phyloP scores from a whole-genome alignment of 2,888 invertebrate species.

The Conistra vaccinii region DNA sequence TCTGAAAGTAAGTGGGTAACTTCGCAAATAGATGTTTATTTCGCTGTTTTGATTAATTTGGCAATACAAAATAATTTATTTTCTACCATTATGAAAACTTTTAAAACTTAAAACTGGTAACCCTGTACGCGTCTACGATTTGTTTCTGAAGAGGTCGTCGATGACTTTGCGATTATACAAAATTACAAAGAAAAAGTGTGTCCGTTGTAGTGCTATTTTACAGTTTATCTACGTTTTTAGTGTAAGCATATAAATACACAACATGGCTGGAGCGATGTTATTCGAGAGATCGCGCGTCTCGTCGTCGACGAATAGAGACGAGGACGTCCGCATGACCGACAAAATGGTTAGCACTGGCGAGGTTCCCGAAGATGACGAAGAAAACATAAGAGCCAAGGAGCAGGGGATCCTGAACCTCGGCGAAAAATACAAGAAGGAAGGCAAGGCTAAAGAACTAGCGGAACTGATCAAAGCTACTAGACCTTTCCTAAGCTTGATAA shows the following conservation, averaged over 20 bases:
- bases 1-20: too few relatives aligned
- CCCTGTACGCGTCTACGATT: slow-evolving; percentile 88
- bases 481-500: slow-evolving; percentile 98
- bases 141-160: slow-evolving; percentile 89
- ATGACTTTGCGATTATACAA: slow-evolving; percentile 91
- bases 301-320: slow-evolving; percentile 93
- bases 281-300: slow-evolving; percentile 96
- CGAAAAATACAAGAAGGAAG: slow-evolving; percentile 97
- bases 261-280: slow-evolving; percentile 97
- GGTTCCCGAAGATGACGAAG: slow-evolving; percentile 95
- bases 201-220: slow-evolving; percentile 84
- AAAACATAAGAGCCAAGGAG: slow-evolving; percentile 97
- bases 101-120: slow-evolving; percentile 71
- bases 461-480: slow-evolving; percentile 98
- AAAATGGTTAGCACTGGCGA: slow-evolving; percentile 95
- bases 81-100: slow-evolving; percentile 40
- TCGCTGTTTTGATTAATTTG: too few relatives aligned
- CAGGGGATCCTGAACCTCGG: slow-evolving; percentile 98
- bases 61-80: too few relatives aligned
- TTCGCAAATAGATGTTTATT: too few relatives aligned
- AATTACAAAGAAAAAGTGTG: slow-evolving; percentile 89
- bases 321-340: slow-evolving; percentile 93
- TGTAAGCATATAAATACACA: slow-evolving; percentile 88
- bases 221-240: slow-evolving; percentile 83
- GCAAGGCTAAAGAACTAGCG: slow-evolving; percentile 97